These are phyloP conservation scores for Entomyzon cyanotis DNA, from an alignment of 2,113 vertebrate genomes.

Conservation along the genomic window DNA sequence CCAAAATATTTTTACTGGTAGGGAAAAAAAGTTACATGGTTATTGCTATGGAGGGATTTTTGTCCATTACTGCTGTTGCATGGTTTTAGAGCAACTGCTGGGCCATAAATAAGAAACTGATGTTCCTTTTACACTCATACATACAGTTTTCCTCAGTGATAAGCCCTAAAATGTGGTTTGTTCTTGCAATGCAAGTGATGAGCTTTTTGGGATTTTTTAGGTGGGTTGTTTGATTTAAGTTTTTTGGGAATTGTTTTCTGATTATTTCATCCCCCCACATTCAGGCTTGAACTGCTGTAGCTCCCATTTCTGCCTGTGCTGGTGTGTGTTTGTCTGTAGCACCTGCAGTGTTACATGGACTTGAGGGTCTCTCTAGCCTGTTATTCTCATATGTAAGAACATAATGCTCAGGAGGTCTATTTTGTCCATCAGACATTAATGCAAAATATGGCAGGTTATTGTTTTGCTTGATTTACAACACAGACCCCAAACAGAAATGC, in stretches of 20 bases:
- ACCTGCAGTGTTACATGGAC: neutral
- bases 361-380: neutral
- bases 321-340: neutral
- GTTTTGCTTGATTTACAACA: neutral
- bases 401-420: neutral
- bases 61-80: neutral
- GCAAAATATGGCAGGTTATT: neutral
- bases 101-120: neutral
- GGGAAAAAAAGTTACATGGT: neutral
- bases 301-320: neutral
- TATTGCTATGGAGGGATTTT: neutral
- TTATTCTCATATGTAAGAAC: neutral
- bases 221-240: neutral
- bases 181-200: neutral
- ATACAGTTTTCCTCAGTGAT: neutral
- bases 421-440: neutral
- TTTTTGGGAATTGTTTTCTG: neutral
- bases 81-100: neutral
- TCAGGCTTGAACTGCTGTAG: too few relatives aligned
- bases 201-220: neutral
- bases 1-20: neutral
- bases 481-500: neutral
- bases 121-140: neutral
- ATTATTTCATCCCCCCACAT: neutral
- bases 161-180: neutral